Base-by-base conservation (phyloP, 2,113 vertebrate genomes). In the Lutjanus erythropterus region DNA sequence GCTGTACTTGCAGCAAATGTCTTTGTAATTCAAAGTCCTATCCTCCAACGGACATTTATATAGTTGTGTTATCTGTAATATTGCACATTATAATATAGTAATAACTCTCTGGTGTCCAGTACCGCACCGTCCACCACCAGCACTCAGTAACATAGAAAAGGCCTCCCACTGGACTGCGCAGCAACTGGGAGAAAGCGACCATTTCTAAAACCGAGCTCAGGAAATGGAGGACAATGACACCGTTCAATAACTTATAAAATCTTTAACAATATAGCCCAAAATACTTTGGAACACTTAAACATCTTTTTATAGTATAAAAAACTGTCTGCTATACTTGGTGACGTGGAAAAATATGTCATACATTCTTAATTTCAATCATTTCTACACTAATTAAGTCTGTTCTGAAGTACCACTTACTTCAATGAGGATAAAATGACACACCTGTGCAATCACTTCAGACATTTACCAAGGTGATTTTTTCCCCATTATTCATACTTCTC, bases 61-160 rank as follows among this genome's bases (percentile, higher is more conserved):
- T 69, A 75, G 86, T 52, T 72, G 29, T 70, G 74, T 81, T 72
- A 74, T 85, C 77, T 85, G 80, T 82, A 90, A 87, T 94, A 94
- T 94, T 93, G 92, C 92, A 94, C 93, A 89, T 86, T 77, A 83
- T 80, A 52, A 71, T 53, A 31, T 16, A 85, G 61, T 67, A 74
- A 65, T 60, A 39, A 89, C 55, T 69, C 31, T 78, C 50, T 73
- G 67, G 61, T 83, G 71, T 68, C 33, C 12, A 81, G 77, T 77
- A 84, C 73, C 15, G 7, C 52, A 50, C 65, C 68, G 60, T 77
- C 79, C 85, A 78, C 47, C 47, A 39, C 53, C 11, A n/a, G n/a
- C n/a, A 4, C 50, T 81, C 60, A 67, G 23, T 55, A 50, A 68
- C 6, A 10, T 60, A 66, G 69, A 83, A 81, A 83, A 86, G 61